Evolutionary conservation across 1,140 invertebrate species (phyloP).

Genomic region (Watersipora subatra): DNA sequence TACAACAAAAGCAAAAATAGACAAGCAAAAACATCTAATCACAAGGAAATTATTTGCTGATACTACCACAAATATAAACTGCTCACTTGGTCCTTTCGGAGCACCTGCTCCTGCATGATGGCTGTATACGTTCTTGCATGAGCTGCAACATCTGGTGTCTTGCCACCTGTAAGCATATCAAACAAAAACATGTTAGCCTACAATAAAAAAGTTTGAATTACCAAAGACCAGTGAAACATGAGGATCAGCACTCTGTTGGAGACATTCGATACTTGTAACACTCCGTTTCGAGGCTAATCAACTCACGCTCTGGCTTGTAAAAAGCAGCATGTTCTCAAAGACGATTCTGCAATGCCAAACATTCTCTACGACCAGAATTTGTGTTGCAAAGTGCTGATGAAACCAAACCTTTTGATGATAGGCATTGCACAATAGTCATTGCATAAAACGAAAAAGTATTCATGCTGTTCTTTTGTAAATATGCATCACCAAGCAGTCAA

Average conservation of each 20-base stretch:
- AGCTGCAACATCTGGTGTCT: conserved; percentile 79
- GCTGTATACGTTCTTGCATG: conserved; percentile 71
- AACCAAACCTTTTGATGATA: background rate
- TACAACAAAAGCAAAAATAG: background rate
- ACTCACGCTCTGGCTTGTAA: background rate
- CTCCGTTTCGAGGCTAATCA: background rate
- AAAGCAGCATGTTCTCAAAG: background rate
- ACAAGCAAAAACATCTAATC: background rate
- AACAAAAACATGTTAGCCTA: conserved; percentile 31
- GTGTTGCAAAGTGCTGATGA: background rate
- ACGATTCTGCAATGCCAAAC: no score
- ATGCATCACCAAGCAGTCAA: background rate
- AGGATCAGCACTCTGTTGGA: background rate
- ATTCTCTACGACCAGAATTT: background rate
- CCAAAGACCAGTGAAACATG: background rate
- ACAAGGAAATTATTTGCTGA: background rate
- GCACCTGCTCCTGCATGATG: conserved; percentile 86
- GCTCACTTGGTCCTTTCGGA: conserved; percentile 42
- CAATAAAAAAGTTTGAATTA: conserved; percentile 15
- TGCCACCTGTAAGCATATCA: conserved; percentile 69
- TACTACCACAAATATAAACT: background rate
- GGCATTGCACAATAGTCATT: background rate
- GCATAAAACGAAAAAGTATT: no score
- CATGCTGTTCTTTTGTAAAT: background rate
- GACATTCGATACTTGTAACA: background rate